Evolutionary conservation across 2,888 invertebrate genomes (phyloP).

Genomic region (Heliconius ismenius): DNA sequence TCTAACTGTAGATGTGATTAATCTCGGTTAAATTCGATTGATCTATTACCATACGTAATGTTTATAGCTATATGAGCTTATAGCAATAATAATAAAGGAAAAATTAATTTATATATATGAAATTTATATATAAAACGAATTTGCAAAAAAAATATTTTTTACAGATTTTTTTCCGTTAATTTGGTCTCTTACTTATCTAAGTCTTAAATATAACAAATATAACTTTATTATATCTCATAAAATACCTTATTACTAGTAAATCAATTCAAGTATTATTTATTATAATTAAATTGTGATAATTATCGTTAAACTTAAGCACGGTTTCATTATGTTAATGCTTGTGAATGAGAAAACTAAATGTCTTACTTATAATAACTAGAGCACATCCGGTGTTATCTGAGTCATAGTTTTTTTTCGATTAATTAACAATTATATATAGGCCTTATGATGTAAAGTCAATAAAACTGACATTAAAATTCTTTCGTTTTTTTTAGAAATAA

Average conservation of each 20-base stretch:
- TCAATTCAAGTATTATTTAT: neutral
- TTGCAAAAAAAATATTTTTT: neutral
- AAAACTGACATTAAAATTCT: neutral
- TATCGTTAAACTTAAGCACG: constrained; percentile 1
- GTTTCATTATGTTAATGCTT: constrained; percentile 3
- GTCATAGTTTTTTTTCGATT: neutral
- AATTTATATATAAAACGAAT: constrained; percentile 2
- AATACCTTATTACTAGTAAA: neutral
- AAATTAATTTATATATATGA: too few relatives aligned
- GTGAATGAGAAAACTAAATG: constrained; percentile 7
- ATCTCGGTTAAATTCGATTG: neutral
- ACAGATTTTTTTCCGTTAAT: neutral
- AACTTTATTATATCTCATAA: too few relatives aligned
- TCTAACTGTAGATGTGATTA: neutral
- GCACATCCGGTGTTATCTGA: constrained; percentile 7
- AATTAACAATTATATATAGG: neutral
- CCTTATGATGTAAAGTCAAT: neutral
- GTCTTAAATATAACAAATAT: too few relatives aligned
- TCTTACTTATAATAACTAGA: neutral
- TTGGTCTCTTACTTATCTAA: neutral
- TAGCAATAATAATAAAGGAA: neutral
- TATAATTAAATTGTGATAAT: constrained; percentile 1
- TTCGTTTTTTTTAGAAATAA: neutral
- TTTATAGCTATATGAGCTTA: neutral
- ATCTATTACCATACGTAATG: neutral